Base-by-base conservation (phyloP, 2,113 vertebrate species). In the Spheniscus mendiculus region DNA sequence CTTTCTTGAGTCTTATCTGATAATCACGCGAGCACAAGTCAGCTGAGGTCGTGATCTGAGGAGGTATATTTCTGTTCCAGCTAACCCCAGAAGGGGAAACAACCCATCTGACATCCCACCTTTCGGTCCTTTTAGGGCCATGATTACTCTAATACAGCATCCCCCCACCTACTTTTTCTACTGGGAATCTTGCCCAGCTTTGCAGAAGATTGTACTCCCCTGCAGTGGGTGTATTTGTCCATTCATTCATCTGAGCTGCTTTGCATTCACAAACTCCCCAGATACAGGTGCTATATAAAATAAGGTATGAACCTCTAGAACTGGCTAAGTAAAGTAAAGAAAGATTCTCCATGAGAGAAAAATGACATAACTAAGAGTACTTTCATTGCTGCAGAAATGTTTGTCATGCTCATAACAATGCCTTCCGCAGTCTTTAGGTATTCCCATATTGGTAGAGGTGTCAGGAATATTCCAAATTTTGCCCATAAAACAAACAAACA, bases 181-280 rank as follows among this genome's bases (percentile, higher is more conserved):
- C 65, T 89, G 61, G 91, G 77, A 93, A 87, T 66, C 83, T 44
- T 70, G 44, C 86, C 67, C 38, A 63, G 59, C 83, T 78, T 87
- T 89, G 79, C 62, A 70, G 72, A 72, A 85, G 58, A 34, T 0
- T 32, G 17, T 71, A 45, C 56, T 87, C 40, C 69, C 40, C 73
- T 92, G 89, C 69, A 71, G 65, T 34, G 49, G 55, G 23, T 91
- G 30, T 78, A 40, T 89, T 73, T 71, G 65, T 59, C 77, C 69
- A 17, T 92, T 92, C 83, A 80, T 83, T 83, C 79, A 74, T 69
- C 58, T 29, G 63, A 93, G 59, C 79, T 69, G 42, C 74, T 83
- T 36, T 92, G 63, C 38, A 78, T 55, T 89, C 86, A 92, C 42
- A 47, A 73, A 87, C 42, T 87, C 52, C 38, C 10, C 56, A 78